These are phyloP conservation scores for Antennarius striatus DNA, from an alignment of 2,113 vertebrate species.

Conservation along the genomic window DNA sequence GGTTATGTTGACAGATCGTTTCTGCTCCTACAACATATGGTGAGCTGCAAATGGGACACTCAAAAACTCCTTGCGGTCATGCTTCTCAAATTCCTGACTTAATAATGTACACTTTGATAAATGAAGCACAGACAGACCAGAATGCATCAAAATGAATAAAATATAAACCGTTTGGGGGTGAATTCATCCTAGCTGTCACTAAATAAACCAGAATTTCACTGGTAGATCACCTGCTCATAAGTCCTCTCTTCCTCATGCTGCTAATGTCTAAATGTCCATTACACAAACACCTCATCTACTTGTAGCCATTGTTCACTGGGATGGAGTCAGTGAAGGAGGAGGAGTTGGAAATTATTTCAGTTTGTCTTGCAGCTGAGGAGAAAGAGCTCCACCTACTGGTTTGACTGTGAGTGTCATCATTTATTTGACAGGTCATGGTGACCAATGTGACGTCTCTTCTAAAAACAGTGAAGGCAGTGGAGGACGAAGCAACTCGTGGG, in stretches of 20 bases:
- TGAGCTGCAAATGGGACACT: constrained; percentile 48
- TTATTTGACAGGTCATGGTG: constrained; percentile 91
- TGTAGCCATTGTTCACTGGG: constrained; percentile 12
- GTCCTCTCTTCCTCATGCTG: constrained; percentile 3
- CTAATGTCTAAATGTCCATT: constrained; percentile 18
- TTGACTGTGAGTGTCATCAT: constrained; percentile 20
- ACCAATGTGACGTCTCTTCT: constrained; percentile 98
- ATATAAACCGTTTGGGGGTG: background rate
- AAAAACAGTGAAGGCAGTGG: constrained; percentile 98
- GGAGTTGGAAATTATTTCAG: constrained; percentile 1
- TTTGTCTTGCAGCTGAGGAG: constrained; percentile 18
- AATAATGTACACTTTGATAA: constrained; percentile 30
- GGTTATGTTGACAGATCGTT: constrained; percentile 58
- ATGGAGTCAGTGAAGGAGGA: constrained; percentile 7
- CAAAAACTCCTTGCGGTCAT: constrained; percentile 41
- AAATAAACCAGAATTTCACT: constrained; percentile 2
- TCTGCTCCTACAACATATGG: constrained; percentile 68
- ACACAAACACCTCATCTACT: constrained; percentile 11
- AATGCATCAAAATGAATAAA: constrained; percentile 12
- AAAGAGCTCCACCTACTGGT: constrained; percentile 67
- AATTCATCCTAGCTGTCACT: background rate
- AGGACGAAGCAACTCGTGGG: constrained; percentile 97
- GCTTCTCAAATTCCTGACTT: constrained; percentile 53
- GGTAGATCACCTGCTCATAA: constrained; percentile 5
- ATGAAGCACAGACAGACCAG: background rate